Evolutionary conservation across 2,797 vertebrate species (phyloP).

Genomic region (Avahi laniger): DNA sequence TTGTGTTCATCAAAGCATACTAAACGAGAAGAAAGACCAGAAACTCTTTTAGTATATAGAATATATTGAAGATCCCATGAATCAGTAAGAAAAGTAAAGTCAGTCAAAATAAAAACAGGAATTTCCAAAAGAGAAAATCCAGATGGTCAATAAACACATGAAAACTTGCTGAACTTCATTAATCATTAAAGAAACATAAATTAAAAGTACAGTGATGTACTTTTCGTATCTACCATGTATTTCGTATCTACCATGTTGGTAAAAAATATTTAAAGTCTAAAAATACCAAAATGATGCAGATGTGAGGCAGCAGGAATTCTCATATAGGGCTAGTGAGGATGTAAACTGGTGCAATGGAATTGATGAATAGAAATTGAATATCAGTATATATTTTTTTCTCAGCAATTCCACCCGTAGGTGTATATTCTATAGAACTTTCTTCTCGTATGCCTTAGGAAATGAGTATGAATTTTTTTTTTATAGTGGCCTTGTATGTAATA

Average conservation of each 20-base stretch:
- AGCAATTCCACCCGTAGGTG: background rate
- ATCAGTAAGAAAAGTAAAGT: background rate
- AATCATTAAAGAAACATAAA: background rate
- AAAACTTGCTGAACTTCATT: background rate
- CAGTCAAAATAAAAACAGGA: background rate
- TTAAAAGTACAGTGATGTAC: background rate
- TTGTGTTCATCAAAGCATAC: background rate
- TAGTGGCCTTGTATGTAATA: background rate
- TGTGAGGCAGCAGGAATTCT: background rate
- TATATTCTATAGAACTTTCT: background rate
- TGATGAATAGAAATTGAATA: background rate
- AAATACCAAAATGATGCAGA: background rate
- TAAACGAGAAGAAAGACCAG: background rate
- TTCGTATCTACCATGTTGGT: background rate
- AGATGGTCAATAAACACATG: background rate
- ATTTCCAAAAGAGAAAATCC: background rate
- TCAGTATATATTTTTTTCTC: background rate
- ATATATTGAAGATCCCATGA: background rate
- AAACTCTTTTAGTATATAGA: background rate
- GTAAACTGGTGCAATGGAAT: background rate
- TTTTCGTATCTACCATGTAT: too few species aligned
- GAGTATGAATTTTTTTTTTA: background rate
- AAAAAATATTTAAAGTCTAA: background rate
- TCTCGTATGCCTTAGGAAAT: background rate
- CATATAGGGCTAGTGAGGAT: background rate